Evolutionary conservation across 2,797 vertebrate genomes (phyloP), one percentile per base, ranked within the genome.

Genomic region (Xiphophorus birchmanni): DNA sequence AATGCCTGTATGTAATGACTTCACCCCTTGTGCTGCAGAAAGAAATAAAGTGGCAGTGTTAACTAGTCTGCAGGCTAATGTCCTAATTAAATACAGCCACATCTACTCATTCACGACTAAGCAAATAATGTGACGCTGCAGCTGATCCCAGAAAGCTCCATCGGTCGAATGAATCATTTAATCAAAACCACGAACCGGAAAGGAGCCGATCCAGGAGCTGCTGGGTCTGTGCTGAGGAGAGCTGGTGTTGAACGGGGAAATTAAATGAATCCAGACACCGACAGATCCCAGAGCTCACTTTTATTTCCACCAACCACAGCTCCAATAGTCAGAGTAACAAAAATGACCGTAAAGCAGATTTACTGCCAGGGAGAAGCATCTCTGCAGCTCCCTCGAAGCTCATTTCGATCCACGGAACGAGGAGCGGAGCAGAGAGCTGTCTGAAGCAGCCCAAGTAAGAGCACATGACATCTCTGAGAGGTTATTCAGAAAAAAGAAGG

Each of bases 321-420:
- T 75, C 84, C 77, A 80, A 75, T 71, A 81, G 85, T 89, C 88
- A 88, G 80, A 89, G 86, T n/a, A 44, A 71, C 65, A 71, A 69
- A 86, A 91, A 87, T 84, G 86, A 86, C 84, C 78, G 84, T 91
- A 90, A 93, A 92, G 89, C 50, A 87, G 86, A 92, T 91, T 86
- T 89, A 90, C 79, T 84, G 87, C 81, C 18, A 54, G 80, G 6
- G 79, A 89, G 77, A 85, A 84, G 69, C 10, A 74, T 86, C 86
- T 72, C 74, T 76, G 80, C 52, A 81, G 83, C 90, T 84, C 76
- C 76, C 65, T 77, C 73, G 80, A 80, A 65, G 80, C 79, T 89
- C 79, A 82, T 91, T 90, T 89, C 88, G 87, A 91, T 79, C 86
- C 79, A 83, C 78, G 78, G 88, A 91, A 91, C 15, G 35, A 88